phyloP scores from a whole-genome alignment of 2,888 invertebrate genomes.

The Nemoura dubitans region DNA sequence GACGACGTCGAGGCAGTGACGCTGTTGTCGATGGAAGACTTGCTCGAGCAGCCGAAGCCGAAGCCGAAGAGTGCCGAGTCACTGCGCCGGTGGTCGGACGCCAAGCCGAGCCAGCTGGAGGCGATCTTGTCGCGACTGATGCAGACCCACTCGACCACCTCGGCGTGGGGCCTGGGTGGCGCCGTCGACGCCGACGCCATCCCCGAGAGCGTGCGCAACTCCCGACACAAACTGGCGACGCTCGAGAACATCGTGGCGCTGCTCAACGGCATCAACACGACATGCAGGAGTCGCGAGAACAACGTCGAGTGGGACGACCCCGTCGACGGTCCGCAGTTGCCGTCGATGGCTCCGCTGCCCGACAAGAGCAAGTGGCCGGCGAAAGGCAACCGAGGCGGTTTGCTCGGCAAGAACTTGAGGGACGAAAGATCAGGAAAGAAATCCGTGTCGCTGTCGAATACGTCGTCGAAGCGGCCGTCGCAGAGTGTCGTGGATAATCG shows the following conservation, averaged over 20 bases:
- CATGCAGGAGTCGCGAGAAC: too few species aligned
- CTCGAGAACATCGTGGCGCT: slow-evolving; percentile 30
- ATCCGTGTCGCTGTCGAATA: too few species aligned
- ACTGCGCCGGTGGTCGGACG: neutral
- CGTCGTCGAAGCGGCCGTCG: too few species aligned
- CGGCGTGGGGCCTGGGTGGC: neutral
- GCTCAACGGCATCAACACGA: neutral
- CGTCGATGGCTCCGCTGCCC: too few species aligned
- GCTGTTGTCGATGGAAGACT: neutral
- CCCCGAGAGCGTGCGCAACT: neutral
- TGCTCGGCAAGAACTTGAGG: neutral
- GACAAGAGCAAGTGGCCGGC: too few species aligned
- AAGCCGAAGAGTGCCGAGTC: neutral
- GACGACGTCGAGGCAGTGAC: neutral
- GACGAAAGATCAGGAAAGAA: too few species aligned
- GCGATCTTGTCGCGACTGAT: neutral
- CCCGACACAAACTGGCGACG: neutral
- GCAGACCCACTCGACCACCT: neutral
- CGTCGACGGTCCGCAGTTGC: too few species aligned
- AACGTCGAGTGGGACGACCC: too few species aligned
- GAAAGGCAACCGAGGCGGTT: too few species aligned
- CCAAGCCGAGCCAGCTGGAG: neutral
- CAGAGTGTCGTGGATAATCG: too few species aligned
- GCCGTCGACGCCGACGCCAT: neutral
- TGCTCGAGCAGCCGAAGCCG: neutral